Evolutionary conservation across 2,113 vertebrate species (phyloP).

Genomic region (Marcusenius ussheri): DNA sequence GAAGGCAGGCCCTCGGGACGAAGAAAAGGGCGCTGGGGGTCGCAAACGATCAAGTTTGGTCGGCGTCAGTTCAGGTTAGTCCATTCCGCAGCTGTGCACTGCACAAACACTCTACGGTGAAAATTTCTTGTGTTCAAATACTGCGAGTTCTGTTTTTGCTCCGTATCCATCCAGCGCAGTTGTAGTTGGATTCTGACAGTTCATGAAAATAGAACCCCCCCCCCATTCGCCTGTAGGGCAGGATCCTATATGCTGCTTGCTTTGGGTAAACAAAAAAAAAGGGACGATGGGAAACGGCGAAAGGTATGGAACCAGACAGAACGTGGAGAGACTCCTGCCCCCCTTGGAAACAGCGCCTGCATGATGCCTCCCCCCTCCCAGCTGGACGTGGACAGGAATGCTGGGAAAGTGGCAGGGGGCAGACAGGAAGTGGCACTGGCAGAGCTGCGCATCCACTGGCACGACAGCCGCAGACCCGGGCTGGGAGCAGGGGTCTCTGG

Average conservation of each 20-base stretch:
- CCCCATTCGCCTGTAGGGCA: not conserved
- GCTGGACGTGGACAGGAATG: not conserved
- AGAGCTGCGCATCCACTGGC: not conserved
- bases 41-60: not conserved
- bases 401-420: not conserved
- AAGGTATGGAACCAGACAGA: not conserved
- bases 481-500: constrained; percentile 17
- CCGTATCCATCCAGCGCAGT: not conserved
- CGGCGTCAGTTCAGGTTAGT: not conserved
- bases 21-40: not conserved
- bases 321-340: not conserved
- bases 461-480: not conserved
- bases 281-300: not conserved
- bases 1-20: not conserved
- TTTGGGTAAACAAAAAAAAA: not conserved
- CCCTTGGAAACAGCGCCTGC: not conserved
- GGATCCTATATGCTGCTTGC: not conserved
- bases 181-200: not conserved
- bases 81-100: not conserved
- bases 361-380: not conserved
- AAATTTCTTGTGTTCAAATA: not conserved
- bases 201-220: not conserved
- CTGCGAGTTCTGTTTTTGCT: not conserved
- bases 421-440: not conserved
- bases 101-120: not conserved